These are phyloP conservation scores for Circaetus gallicus DNA, from an alignment of 2,113 vertebrate genomes.

Conservation along the genomic window DNA sequence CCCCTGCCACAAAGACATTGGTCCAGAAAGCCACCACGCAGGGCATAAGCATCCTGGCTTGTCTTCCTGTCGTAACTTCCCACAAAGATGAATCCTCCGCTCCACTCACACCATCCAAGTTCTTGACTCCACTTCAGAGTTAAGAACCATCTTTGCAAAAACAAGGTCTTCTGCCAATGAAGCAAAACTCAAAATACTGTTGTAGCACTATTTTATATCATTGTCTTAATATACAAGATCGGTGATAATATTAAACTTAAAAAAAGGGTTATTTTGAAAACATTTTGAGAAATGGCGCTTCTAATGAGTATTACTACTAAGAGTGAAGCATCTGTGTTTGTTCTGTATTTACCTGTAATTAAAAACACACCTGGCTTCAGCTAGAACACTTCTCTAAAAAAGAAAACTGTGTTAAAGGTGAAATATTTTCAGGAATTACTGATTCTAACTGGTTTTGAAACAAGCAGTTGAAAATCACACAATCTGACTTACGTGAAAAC, in stretches of 20 bases:
- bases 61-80: not conserved
- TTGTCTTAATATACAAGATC: not conserved
- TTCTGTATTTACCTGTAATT: not conserved
- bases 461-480: not conserved
- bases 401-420: not conserved
- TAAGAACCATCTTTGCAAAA: not conserved
- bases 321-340: not conserved
- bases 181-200: not conserved
- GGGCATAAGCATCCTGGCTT: not conserved
- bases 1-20: not conserved
- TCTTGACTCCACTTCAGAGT: not conserved
- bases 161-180: not conserved
- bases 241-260: not conserved
- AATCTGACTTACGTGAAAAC: not conserved
- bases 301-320: not conserved
- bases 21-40: not conserved
- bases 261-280: not conserved
- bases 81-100: not conserved
- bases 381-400: not conserved
- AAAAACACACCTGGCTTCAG: not conserved
- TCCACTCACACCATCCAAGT: not conserved
- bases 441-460: not conserved
- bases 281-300: not conserved
- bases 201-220: not conserved
- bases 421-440: not conserved